Evolutionary conservation across 1,140 invertebrate genomes (phyloP), one percentile per base, ranked within the genome.

Genomic region (Eumeta japonica): DNA sequence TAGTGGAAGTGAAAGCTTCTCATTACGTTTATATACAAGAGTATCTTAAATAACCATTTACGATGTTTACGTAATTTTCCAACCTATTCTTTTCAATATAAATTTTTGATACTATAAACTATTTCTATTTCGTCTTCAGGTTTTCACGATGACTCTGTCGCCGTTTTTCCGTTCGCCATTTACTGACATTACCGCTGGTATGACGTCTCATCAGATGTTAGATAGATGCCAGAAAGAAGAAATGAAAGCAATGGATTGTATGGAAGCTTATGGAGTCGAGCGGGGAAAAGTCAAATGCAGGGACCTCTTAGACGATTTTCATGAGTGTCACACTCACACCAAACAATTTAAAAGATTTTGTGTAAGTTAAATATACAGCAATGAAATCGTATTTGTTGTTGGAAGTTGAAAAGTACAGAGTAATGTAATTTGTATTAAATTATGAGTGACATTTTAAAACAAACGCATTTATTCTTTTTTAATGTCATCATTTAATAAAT

Each of bases 181-280:
- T 12, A 86, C 84, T 0, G 87, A 88, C 63, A 50, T 88, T 12
- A 81, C 81, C 35, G 81, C 79, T 43, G 70, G 73, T 16, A 36
- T 86, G 10, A 41, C 81, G 10, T 83, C 78, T 41, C 80, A 83
- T 51, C 86, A 89, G 55, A 56, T 76, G 46, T 62, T 78, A 43
- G 75, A 78, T 7, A 53, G 52, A 12, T 89, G 88, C 58, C 79
- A 76, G 18, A 72, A 80, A 37, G 75, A 86, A 41, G 87, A 89
- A 62, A 66, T 85, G 56, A 70, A 78, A 11, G 76, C 80, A 35
- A 80, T 86, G 56, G 82, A 89, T 38, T 89, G 88, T 55, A 45
- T 87, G 5, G 86, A 89, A 57, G 86, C 85, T 1, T 89, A 89
- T 50, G 87, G 87, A 3, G 42, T 81, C 9, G 76, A 81, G 10